These are phyloP conservation scores for Tryphoninae sp. DNA, from an alignment of 2,888 invertebrate species.

Conservation along the genomic window DNA sequence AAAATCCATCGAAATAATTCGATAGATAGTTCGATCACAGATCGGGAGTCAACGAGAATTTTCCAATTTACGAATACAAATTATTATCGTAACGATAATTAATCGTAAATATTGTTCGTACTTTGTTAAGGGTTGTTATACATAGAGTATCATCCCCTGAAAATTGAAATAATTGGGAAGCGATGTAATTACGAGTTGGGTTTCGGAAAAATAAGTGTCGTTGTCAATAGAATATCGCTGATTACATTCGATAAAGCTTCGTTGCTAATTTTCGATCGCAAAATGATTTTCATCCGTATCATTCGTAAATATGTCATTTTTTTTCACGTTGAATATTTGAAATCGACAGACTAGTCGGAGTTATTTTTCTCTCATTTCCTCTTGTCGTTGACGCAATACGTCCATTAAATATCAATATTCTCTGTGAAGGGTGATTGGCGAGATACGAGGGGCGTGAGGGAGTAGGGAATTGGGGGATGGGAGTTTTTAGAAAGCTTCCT, in stretches of 20 bases:
- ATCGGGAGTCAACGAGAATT: too few species aligned
- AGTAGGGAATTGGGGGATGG: not conserved
- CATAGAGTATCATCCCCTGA: too few species aligned
- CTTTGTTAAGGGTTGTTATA: too few species aligned
- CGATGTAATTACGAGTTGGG: too few species aligned
- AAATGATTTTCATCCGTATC: not conserved
- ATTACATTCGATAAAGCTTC: not conserved
- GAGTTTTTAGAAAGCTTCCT: not conserved
- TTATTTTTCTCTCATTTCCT: not conserved
- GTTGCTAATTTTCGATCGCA: not conserved
- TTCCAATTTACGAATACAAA: too few species aligned
- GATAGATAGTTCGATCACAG: too few species aligned
- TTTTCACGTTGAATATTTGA: constrained; percentile 10
- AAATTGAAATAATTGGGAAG: too few species aligned
- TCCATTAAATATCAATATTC: constrained; percentile 24
- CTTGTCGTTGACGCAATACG: not conserved
- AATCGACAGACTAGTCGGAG: not conserved
- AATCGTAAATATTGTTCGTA: too few species aligned
- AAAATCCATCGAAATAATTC: too few species aligned
- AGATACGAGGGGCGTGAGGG: not conserved
- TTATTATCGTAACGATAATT: too few species aligned
- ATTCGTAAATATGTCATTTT: not conserved
- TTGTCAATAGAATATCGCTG: too few species aligned
- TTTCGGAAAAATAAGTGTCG: too few species aligned
- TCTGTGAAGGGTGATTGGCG: not conserved